Evolutionary conservation across 2,888 invertebrate species (phyloP).

Genomic region (Pasiphila rectangulata): DNA sequence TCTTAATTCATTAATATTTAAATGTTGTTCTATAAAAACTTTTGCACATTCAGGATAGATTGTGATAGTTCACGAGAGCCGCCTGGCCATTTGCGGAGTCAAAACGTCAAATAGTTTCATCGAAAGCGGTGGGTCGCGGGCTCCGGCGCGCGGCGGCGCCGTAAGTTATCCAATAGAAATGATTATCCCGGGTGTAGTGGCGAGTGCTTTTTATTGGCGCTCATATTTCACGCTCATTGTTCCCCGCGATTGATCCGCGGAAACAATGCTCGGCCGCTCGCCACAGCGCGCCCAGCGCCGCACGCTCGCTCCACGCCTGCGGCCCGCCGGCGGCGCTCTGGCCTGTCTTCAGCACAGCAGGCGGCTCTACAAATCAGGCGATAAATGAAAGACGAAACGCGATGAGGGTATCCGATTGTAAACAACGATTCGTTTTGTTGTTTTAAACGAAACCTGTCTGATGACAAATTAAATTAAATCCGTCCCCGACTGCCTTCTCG

Average conservation of each 20-base stretch:
- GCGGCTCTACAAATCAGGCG: neutral
- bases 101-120: neutral
- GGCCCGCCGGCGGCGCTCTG: neutral
- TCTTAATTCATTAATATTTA: no score
- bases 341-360: no score
- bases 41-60: no score
- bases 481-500: neutral
- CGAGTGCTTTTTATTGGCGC: slow-evolving; percentile 20
- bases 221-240: slow-evolving; percentile 16
- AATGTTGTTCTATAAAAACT: no score
- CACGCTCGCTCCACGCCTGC: neutral
- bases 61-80: no score
- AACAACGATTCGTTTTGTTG: slow-evolving; percentile 16
- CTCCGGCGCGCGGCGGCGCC: no score
- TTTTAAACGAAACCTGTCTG: neutral
- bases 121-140: no score
- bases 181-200: slow-evolving; percentile 5
- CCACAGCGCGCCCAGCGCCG: no score
- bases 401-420: slow-evolving; percentile 12
- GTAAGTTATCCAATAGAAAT: slow-evolving; percentile 10
- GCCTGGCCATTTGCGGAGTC: neutral
- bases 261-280: slow-evolving; percentile 15
- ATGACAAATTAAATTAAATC: neutral
- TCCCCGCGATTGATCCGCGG: slow-evolving; percentile 7
- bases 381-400: slow-evolving; percentile 9